Evolutionary conservation across 2,113 vertebrate genomes (phyloP).

Genomic region (Pleuronectes platessa): DNA sequence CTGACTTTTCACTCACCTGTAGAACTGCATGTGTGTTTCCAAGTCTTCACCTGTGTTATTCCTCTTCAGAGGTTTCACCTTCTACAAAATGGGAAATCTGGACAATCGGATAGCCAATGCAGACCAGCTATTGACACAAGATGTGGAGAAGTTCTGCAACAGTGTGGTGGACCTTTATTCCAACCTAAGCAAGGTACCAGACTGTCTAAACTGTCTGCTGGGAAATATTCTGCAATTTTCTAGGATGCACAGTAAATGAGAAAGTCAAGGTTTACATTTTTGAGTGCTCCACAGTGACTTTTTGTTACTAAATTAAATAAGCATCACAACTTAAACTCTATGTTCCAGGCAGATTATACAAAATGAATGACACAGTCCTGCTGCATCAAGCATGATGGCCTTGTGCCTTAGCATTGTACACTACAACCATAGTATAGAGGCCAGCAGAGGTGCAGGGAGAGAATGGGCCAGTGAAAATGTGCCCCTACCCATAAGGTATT

Average conservation of each 20-base stretch:
- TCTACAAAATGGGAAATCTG: slow-evolving; percentile 99
- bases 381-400: background rate
- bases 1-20: background rate
- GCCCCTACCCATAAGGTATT: too few relatives aligned
- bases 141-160: slow-evolving; percentile 98
- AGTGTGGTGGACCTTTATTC: slow-evolving; percentile 98
- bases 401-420: background rate
- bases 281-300: too few relatives aligned
- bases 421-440: background rate
- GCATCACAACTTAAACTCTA: background rate
- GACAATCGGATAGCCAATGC: slow-evolving; percentile 98
- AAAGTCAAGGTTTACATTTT: background rate
- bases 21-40: background rate
- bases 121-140: slow-evolving; percentile 97
- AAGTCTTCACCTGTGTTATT: background rate
- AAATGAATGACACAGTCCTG: too few relatives aligned
- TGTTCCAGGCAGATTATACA: background rate
- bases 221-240: background rate
- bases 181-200: slow-evolving; percentile 94
- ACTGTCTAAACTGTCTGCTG: background rate
- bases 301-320: background rate
- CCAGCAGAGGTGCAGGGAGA: background rate
- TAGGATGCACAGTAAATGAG: background rate
- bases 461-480: background rate
- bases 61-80: slow-evolving; percentile 89